These are phyloP conservation scores for Odontocolon sp. DNA, from an alignment of 2,888 invertebrate species.

Conservation along the genomic window DNA sequence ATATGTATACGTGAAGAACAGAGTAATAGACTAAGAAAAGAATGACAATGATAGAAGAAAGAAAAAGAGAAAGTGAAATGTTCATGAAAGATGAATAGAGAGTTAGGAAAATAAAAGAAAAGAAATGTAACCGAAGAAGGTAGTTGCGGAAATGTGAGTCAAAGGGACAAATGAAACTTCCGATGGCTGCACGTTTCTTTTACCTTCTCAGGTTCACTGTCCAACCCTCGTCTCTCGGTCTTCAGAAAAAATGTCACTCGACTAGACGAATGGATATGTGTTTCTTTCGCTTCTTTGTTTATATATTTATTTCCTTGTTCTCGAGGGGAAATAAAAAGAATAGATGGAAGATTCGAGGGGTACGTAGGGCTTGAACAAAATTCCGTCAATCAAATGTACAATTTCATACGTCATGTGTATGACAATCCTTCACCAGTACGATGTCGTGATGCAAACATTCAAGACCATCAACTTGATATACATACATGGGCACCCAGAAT, in stretches of 20 bases:
- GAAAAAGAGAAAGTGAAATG: slow-evolving; percentile 5
- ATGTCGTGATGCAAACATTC: neutral
- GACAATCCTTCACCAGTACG: neutral
- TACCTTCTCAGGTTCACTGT: slow-evolving; percentile 50
- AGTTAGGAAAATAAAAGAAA: neutral
- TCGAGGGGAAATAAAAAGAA: neutral
- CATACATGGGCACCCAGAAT: neutral
- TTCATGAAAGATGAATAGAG: neutral
- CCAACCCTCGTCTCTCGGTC: slow-evolving; percentile 39
- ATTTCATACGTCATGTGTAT: neutral
- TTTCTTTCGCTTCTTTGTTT: neutral
- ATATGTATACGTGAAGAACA: slow-evolving; percentile 43
- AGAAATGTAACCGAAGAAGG: neutral
- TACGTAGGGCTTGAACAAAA: neutral
- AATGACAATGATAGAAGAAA: slow-evolving; percentile 49
- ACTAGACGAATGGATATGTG: slow-evolving; percentile 23
- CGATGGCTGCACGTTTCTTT: slow-evolving; percentile 9
- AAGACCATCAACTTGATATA: neutral
- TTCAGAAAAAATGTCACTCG: slow-evolving; percentile 38
- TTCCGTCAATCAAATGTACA: slow-evolving; percentile 11
- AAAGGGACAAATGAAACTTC: no score
- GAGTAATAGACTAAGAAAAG: slow-evolving; percentile 1
- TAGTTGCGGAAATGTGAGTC: neutral
- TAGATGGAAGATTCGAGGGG: neutral
- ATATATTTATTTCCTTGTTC: slow-evolving; percentile 1